Evolutionary conservation across 2,888 invertebrate genomes (phyloP), one percentile per base, ranked within the genome.

Genomic region (Archaeoteleia sp.): DNA sequence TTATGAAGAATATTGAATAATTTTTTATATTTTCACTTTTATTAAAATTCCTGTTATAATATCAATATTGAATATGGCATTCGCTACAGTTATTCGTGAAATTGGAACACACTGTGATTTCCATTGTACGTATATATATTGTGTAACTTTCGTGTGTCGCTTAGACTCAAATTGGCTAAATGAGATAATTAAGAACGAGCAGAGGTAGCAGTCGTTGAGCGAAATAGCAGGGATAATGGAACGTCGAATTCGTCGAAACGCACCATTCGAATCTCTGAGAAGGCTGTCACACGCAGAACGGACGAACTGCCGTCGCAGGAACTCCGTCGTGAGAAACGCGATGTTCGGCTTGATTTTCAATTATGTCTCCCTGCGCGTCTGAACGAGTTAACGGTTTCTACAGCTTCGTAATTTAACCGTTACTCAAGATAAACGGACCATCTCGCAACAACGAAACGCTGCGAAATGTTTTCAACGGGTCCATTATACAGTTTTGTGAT

Each of bases 321-420:
- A 60, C 43, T 55, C 49, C 17, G 29, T 17, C 66, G 27, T 49
- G 34, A 14, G 29, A 48, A 29, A 25, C 46, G 39, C 23, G 46
- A 65, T 51, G 30, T 60, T 60, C 45, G 54, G 12, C 45, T 60
- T 67, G 54, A 67, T 60, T 60, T 60, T 60, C 66, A 60, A 66
- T 67, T 66, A 60, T 46, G 40, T 15, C 57, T 20, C 20, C 23
- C 12, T 27, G 42, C 46, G 40, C 40, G 14, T 39, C 9, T 9
- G 25, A 61, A 53, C 46, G 12, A 46, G 32, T 40, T 42, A 61
- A 42, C 42, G 40, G n/a, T 48, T 54, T 54, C 53, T 53, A 20
- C 10, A 20, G 37, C 43, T 37, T 39, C 35, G 35, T 34, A 45
- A 53, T 40, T 61, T 53, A 61, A 13, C 25, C 39, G 10, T 5